These are phyloP conservation scores for Thunnus albacares DNA, from an alignment of 2,797 vertebrate genomes.

Conservation along the genomic window DNA sequence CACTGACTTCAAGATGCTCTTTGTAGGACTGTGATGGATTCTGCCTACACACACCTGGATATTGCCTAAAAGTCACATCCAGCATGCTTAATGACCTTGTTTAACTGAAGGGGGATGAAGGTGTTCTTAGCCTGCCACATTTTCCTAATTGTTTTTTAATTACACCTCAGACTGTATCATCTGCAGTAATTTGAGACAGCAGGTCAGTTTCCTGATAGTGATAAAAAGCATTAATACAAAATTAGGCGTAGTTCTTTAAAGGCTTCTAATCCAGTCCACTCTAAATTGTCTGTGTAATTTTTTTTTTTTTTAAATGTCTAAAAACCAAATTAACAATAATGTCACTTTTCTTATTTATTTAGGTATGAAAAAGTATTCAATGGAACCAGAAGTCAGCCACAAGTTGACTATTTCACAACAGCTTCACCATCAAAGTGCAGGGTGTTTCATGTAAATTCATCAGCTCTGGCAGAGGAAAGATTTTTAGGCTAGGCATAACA, in stretches of 20 bases:
- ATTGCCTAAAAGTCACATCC: constrained; percentile 80
- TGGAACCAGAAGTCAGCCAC: background rate
- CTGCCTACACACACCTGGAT: constrained; percentile 76
- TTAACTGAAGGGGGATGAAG: constrained; percentile 84
- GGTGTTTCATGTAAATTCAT: constrained; percentile 36
- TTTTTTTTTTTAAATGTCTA: background rate
- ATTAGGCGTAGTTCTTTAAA: constrained; percentile 59
- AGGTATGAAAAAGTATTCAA: background rate
- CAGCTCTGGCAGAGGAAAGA: constrained; percentile 15
- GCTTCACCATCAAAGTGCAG: constrained; percentile 7
- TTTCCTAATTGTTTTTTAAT: constrained; percentile 93
- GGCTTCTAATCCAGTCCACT: constrained; percentile 47
- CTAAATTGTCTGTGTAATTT: background rate
- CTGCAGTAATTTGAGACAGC: constrained; percentile 90
- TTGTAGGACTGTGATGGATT: constrained; percentile 44
- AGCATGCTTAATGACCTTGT: constrained; percentile 88
- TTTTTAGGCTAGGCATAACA: constrained; percentile 21
- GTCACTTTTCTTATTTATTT: background rate
- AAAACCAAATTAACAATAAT: too few relatives aligned
- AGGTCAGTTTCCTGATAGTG: constrained; percentile 87
- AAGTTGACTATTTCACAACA: background rate
- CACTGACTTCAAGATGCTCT: constrained; percentile 21
- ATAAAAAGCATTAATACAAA: constrained; percentile 79
- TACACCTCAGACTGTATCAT: constrained; percentile 90
- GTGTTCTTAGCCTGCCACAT: constrained; percentile 87